These are phyloP conservation scores for Ctenopoma multispine DNA, from an alignment of 2,797 vertebrate species.

Conservation along the genomic window DNA sequence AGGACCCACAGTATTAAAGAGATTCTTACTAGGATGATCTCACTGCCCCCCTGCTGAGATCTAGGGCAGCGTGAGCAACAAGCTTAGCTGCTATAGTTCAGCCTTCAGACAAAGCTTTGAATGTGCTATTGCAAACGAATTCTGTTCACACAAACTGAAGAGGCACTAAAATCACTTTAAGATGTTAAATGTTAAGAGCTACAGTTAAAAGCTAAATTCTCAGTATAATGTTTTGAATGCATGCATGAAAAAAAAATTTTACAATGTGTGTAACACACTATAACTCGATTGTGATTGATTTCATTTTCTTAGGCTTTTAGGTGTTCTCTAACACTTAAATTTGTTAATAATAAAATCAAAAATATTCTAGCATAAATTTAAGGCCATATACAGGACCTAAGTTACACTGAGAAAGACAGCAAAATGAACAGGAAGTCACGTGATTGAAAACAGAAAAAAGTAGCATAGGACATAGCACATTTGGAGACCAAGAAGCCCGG, in stretches of 20 bases:
- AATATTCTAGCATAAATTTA: background rate
- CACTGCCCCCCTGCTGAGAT: constrained; percentile 59
- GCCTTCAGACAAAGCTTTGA: constrained; percentile 53
- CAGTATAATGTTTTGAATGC: constrained; percentile 20
- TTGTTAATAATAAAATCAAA: background rate
- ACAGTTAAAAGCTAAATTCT: constrained; percentile 20
- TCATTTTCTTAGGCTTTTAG: background rate
- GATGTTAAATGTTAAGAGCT: constrained; percentile 29
- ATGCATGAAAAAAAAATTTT: too few relatives aligned
- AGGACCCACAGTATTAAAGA: constrained; percentile 67
- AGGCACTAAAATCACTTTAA: constrained; percentile 25
- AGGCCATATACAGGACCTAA: background rate
- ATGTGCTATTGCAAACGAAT: constrained; percentile 34
- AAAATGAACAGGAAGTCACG: constrained; percentile 15
- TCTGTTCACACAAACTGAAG: constrained; percentile 26
- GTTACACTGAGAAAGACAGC: constrained; percentile 4
- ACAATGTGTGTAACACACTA: too few relatives aligned
- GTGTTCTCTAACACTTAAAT: background rate
- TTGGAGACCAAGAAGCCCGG: constrained; percentile 41
- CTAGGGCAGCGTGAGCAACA: constrained; percentile 54
- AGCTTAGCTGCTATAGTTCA: constrained; percentile 40
- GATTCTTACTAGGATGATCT: constrained; percentile 76
- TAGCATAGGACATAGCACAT: constrained; percentile 33
- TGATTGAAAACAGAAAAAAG: constrained; percentile 45
- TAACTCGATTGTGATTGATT: too few relatives aligned